phyloP scores from a whole-genome alignment of 1,140 invertebrate genomes.

The Bilobella aurantiaca region DNA sequence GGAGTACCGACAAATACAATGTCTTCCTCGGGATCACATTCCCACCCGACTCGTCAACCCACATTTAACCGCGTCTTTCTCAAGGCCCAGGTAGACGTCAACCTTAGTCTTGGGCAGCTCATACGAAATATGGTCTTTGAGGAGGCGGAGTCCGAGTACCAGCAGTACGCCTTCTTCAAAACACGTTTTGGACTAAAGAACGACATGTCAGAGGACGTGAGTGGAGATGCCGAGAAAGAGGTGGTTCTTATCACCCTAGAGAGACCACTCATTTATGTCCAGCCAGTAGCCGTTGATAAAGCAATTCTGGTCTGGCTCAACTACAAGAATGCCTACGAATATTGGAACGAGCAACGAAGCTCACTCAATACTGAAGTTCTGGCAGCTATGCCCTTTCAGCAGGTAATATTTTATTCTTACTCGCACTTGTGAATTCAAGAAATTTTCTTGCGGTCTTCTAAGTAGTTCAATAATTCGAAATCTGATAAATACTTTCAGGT shows the following conservation, averaged over 20 bases:
- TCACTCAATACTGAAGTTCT: conserved; percentile 77
- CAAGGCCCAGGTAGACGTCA: conserved; percentile 85
- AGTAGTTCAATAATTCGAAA: no score
- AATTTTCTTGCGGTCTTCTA: no score
- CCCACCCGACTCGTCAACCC: conserved; percentile 3
- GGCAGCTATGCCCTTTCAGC: conserved; percentile 53
- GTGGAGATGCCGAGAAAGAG: conserved; percentile 63
- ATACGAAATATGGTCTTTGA: conserved; percentile 88
- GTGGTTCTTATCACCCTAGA: conserved; percentile 84
- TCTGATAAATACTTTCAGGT: background rate
- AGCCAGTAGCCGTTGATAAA: conserved; percentile 89
- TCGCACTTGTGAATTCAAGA: no score
- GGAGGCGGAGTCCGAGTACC: conserved; percentile 91
- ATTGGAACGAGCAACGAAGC: conserved; percentile 91
- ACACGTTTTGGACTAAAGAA: conserved; percentile 76
- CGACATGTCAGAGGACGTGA: conserved; percentile 80
- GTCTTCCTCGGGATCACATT: conserved; percentile 11
- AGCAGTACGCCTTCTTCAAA: conserved; percentile 94
- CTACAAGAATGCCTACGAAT: conserved; percentile 97
- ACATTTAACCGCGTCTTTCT: conserved; percentile 71
- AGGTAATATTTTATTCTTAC: background rate
- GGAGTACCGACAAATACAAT: conserved; percentile 21
- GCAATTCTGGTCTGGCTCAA: conserved; percentile 95
- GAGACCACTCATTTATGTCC: conserved; percentile 83
- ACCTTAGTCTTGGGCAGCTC: conserved; percentile 85